Evolutionary conservation across 2,797 vertebrate species (phyloP).

Genomic region (Nannoperca obscura): DNA sequence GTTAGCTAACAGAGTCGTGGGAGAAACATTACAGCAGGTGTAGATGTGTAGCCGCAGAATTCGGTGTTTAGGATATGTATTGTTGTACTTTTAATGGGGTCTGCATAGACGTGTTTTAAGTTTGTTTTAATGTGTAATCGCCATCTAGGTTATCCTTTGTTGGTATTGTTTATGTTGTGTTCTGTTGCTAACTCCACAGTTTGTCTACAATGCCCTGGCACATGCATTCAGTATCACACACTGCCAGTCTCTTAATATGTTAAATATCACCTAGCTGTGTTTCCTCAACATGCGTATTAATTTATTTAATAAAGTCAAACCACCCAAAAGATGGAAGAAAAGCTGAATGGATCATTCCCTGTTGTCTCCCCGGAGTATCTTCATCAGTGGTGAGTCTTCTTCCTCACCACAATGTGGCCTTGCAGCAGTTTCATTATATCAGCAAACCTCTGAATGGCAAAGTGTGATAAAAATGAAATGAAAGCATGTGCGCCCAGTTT

Average conservation of each 20-base stretch:
- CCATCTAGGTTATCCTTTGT: conserved; percentile 14
- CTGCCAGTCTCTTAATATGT: conserved; percentile 42
- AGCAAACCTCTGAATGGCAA: conserved; percentile 49
- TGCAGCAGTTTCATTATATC: conserved; percentile 39
- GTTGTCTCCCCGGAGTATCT: conserved; percentile 88
- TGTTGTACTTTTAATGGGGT: not conserved
- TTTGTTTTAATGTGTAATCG: not conserved
- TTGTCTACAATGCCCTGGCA: conserved; percentile 49
- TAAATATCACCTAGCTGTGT: conserved; percentile 51
- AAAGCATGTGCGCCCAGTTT: conserved; percentile 67
- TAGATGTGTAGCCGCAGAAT: not conserved
- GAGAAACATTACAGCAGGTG: not conserved
- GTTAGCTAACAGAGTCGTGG: conserved; percentile 42
- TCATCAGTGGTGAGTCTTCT: conserved; percentile 88
- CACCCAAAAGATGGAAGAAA: conserved; percentile 87
- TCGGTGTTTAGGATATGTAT: not conserved
- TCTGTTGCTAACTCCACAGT: conserved; percentile 32
- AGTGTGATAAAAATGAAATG: conserved; percentile 69
- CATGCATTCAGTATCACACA: conserved; percentile 76
- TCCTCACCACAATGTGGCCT: conserved; percentile 72
- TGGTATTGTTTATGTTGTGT: conserved; percentile 18
- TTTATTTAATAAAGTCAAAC: conserved; percentile 82
- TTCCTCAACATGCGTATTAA: conserved; percentile 77
- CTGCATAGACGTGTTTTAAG: not conserved
- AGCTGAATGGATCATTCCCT: conserved; percentile 86